Evolutionary conservation across 2,113 vertebrate species (phyloP), one percentile per base, ranked within the genome.

Genomic region (Thalassarche chlororhynchos): DNA sequence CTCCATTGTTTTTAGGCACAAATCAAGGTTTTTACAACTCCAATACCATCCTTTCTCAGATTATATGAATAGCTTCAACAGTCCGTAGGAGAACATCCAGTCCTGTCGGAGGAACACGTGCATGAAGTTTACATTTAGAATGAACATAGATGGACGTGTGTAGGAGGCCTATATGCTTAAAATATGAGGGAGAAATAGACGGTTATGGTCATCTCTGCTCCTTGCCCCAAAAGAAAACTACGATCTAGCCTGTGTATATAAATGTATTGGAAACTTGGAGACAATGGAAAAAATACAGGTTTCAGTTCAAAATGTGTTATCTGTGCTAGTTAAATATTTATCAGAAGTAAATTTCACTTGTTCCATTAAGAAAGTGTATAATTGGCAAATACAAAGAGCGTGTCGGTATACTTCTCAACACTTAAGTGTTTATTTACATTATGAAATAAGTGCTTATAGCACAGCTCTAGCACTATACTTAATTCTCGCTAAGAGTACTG

Each of bases 101-200:
- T 14, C 40, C 49, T 61, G 13, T 29, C 17, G 7, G 21, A 72
- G n/a, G 34, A 38, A 64, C 4, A 17, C 3, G 8, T 11, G 7
- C 20, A 2, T 51, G 17, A 42, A 21, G 4, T 46, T 87, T 66
- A 29, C 6, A 5, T 62, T 77, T 69, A 65, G 26, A 79, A 49
- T 66, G 29, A 38, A 19, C 7, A 2, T 25, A 70, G 72, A 51
- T 18, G 5, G 16, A 8, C 24, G 19, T 2, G 10, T 0, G 1
- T 32, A 60, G 32, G 15, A 69, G 44, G 49, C 14, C 44, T 17
- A 6, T 61, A 16, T 21, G 21, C 16, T 40, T 64, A 32, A 84
- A 76, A 66, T 49, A 52, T 2, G 14, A 44, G 40, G 46, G 26
- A 62, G 34, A 87, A 89, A 66, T 36, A 64, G 57, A 25, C 8